These are phyloP conservation scores for Cryptus armator DNA, from an alignment of 2,888 invertebrate genomes.

Conservation along the genomic window DNA sequence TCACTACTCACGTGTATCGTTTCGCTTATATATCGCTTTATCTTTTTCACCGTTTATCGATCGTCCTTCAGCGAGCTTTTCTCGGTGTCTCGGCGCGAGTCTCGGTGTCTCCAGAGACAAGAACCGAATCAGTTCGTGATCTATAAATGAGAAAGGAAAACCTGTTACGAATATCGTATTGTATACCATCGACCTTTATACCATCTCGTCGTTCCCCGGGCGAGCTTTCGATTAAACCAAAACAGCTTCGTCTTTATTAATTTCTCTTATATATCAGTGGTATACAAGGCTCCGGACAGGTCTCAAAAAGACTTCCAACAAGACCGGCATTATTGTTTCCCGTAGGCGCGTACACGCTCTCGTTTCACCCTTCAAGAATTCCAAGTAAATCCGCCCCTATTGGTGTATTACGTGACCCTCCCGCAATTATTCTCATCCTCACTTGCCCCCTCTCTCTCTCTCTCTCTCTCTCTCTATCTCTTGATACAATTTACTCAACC, in stretches of 20 bases:
- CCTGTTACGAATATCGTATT: conserved; percentile 1
- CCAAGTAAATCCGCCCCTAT: conserved; percentile 18
- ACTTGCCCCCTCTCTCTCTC: conserved; percentile 36
- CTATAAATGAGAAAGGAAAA: conserved; percentile 1
- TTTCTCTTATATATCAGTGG: conserved; percentile 19
- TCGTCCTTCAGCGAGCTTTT: not conserved
- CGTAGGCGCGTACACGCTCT: not conserved
- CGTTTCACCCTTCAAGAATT: conserved; percentile 20
- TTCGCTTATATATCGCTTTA: not conserved
- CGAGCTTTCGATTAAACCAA: conserved; percentile 25
- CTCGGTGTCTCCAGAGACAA: not conserved
- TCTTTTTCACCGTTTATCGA: not conserved
- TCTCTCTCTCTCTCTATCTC: not conserved
- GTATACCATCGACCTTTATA: not conserved
- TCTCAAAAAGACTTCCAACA: not conserved
- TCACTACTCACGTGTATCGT: not conserved
- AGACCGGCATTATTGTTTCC: conserved; percentile 14
- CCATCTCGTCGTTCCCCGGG: conserved; percentile 1
- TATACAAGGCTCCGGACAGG: conserved; percentile 1
- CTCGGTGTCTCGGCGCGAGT: not conserved
- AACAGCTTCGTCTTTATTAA: conserved; percentile 47
- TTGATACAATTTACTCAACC: conserved; percentile 55
- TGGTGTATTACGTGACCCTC: conserved; percentile 58
- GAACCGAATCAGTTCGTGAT: not conserved
- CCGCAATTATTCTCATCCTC: not conserved